These are phyloP conservation scores for Neopelma chrysocephalum DNA, from an alignment of 2,797 vertebrate genomes.

Conservation along the genomic window DNA sequence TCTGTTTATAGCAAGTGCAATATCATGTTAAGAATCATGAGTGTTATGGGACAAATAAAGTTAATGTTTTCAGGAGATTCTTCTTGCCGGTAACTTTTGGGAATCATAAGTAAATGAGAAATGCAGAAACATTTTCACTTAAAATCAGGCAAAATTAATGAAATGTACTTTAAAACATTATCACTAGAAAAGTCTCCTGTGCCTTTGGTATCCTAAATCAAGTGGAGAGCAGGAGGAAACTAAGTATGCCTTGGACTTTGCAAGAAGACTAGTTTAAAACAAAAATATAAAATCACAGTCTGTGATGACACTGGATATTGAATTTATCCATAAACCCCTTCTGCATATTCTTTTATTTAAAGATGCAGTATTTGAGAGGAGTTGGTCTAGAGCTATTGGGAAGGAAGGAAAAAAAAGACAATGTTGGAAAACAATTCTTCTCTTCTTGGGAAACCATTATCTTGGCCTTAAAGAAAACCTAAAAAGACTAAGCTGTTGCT, in stretches of 20 bases:
- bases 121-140: not conserved
- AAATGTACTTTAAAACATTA: not conserved
- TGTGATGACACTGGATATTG: not conserved
- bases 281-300: not conserved
- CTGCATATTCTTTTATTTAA: not conserved
- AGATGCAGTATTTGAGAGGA: not conserved
- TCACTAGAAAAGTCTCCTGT: not conserved
- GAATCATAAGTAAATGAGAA: not conserved
- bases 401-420: not conserved
- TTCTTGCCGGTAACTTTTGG: not conserved
- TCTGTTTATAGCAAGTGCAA: not conserved
- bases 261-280: not conserved
- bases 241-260: not conserved
- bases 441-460: not conserved
- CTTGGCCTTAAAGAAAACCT: not conserved
- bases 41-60: not conserved
- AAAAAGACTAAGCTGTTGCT: not conserved
- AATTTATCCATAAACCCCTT: not conserved
- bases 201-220: not conserved
- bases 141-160: not conserved
- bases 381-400: not conserved
- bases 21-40: accelerated
- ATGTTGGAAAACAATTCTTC: not conserved
- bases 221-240: not conserved
- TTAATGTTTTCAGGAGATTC: not conserved